phyloP scores from a whole-genome alignment of 2,888 invertebrate genomes.

The Agrochola macilenta region DNA sequence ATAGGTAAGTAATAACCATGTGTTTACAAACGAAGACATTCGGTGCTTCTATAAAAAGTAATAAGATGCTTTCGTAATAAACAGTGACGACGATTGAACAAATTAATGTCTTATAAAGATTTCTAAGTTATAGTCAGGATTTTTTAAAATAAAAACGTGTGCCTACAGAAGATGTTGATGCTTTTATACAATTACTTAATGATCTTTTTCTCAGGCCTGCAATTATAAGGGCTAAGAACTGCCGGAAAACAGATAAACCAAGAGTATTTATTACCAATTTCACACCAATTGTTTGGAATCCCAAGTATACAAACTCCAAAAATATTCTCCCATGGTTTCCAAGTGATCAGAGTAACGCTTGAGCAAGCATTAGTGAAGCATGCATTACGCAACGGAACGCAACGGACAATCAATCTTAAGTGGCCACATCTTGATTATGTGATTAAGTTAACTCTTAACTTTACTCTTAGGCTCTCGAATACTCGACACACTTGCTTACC shows the following conservation, averaged over 20 bases:
- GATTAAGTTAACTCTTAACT: constrained; percentile 79
- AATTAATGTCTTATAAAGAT: background rate
- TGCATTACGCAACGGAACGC: constrained; percentile 73
- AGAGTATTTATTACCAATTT: constrained; percentile 42
- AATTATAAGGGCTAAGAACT: constrained; percentile 18
- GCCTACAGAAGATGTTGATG: background rate
- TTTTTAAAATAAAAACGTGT: background rate
- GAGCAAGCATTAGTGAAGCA: constrained; percentile 70
- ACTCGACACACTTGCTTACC: constrained; percentile 51
- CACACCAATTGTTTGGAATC: constrained; percentile 37
- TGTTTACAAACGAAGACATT: background rate
- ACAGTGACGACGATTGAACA: background rate
- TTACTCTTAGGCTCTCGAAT: constrained; percentile 57
- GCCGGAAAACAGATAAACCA: constrained; percentile 7
- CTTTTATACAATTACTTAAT: background rate
- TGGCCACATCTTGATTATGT: constrained; percentile 82
- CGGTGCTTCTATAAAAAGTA: background rate
- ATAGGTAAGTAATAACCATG: background rate
- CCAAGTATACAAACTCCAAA: constrained; percentile 15
- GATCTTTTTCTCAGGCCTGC: background rate
- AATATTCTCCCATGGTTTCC: constrained; percentile 55
- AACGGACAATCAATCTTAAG: constrained; percentile 79
- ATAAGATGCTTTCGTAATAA: background rate
- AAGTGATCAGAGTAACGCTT: constrained; percentile 56
- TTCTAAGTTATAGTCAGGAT: background rate